Evolutionary conservation across 2,888 invertebrate species (phyloP).

Genomic region (Frankliniella fusca): DNA sequence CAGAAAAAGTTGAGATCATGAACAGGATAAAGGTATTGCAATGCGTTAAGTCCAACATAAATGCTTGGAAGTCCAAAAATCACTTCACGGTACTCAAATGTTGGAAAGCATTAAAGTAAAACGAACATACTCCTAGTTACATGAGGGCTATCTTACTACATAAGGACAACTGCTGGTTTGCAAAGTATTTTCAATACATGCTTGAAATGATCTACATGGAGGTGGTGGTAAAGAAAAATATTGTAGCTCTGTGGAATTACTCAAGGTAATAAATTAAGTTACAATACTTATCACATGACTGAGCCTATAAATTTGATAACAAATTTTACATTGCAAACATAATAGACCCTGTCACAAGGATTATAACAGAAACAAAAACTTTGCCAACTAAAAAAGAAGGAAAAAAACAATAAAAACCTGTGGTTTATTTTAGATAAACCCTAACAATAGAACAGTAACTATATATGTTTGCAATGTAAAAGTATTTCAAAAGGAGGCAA

Average conservation of each 20-base stretch:
- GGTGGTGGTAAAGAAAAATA: not conserved
- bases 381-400: not conserved
- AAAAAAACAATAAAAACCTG: not conserved
- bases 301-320: not conserved
- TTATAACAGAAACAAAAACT: not conserved
- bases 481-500: too few relatives aligned
- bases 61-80: conserved; percentile 15
- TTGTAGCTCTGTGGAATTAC: too few relatives aligned
- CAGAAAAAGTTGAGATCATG: conserved; percentile 25
- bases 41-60: conserved; percentile 20
- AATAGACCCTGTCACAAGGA: not conserved
- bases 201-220: not conserved
- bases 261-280: not conserved
- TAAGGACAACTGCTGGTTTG: not conserved
- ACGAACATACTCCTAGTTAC: conserved; percentile 9
- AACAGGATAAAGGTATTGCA: conserved; percentile 9
- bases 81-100: conserved; percentile 12
- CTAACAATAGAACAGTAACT: not conserved
- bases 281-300: not conserved
- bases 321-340: too few relatives aligned
- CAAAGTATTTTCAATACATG: not conserved
- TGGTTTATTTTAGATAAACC: not conserved
- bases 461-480: too few relatives aligned
- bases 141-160: not conserved
- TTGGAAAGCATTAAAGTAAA: not conserved